A percentile compares a stretch with the other conserved stretches of the same genome.
Conservation (phyloP, 2,113 vertebrate species). For the Zosterops japonicus region DNA sequence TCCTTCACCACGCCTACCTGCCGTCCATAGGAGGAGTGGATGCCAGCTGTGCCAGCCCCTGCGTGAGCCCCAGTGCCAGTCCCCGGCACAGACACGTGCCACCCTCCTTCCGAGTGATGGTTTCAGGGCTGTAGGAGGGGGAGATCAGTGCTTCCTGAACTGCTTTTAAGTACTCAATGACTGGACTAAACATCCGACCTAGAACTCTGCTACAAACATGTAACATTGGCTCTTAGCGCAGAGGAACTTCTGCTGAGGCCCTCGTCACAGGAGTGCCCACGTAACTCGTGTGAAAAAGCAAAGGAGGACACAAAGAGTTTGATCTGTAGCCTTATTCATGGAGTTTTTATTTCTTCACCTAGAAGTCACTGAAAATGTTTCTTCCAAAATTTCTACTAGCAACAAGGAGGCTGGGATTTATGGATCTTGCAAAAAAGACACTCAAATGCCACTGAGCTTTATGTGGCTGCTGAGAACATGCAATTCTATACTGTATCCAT, state of each 20-base stretch:
- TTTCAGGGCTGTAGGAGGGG: slow-evolving; percentile 91
- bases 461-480: slow-evolving; percentile 67
- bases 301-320: slow-evolving; percentile 74
- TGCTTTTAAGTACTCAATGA: slow-evolving; percentile 75
- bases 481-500: slow-evolving; percentile 68
- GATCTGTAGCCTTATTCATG: slow-evolving; percentile 90
- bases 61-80: slow-evolving; percentile 92
- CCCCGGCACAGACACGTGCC: slow-evolving; percentile 98
- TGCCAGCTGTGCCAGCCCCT: slow-evolving; percentile 95
- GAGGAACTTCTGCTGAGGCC: slow-evolving; percentile 68
- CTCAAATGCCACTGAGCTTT: slow-evolving; percentile 69
- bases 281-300: slow-evolving; percentile 66
- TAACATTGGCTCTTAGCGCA: slow-evolving; percentile 55
- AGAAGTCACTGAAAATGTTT: slow-evolving; percentile 73
- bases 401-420: slow-evolving; percentile 71
- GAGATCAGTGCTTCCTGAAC: slow-evolving; percentile 76
- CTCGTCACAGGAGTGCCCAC: slow-evolving; percentile 44
- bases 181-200: slow-evolving; percentile 73
- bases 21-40: slow-evolving; percentile 98
- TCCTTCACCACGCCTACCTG: slow-evolving; percentile 97
- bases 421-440: slow-evolving; percentile 72
- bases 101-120: slow-evolving; percentile 98
- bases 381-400: slow-evolving; percentile 74
- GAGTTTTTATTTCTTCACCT: slow-evolving; percentile 80
- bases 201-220: slow-evolving; percentile 70